Conservation (phyloP, 2,888 invertebrate species). For the Conomelus anceps region DNA sequence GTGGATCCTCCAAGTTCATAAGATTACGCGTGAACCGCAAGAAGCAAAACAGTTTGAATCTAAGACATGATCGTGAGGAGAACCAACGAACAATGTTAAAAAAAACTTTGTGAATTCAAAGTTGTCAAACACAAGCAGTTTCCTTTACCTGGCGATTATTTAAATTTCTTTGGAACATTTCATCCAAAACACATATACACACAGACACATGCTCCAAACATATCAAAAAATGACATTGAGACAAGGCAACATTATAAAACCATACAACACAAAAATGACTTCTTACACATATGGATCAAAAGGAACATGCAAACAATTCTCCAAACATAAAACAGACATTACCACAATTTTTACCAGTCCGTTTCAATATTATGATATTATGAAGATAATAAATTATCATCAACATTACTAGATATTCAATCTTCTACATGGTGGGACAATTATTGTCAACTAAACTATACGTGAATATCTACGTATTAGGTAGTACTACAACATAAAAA, state of each 20-base stretch:
- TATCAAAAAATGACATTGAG: not conserved
- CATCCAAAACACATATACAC: not conserved
- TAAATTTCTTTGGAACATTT: not conserved
- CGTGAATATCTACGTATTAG: not conserved
- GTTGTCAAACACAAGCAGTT: too few relatives aligned
- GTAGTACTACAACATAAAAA: not conserved
- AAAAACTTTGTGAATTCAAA: too few relatives aligned
- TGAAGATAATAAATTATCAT: not conserved
- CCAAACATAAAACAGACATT: not conserved
- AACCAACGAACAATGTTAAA: not conserved
- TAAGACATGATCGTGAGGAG: too few relatives aligned
- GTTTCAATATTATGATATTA: not conserved
- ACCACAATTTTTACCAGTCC: not conserved
- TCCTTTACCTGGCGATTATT: too few relatives aligned
- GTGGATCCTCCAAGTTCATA: too few relatives aligned
- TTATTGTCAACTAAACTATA: not conserved
- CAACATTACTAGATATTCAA: not conserved
- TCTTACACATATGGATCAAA: not conserved
- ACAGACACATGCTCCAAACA: not conserved
- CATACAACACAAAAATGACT: not conserved
- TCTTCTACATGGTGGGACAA: not conserved
- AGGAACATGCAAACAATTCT: not conserved
- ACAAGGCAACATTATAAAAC: not conserved
- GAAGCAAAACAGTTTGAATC: too few relatives aligned
- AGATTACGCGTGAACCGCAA: too few relatives aligned